These are phyloP conservation scores for Malurus cyaneus DNA, from an alignment of 2,113 vertebrate species.

Conservation along the genomic window DNA sequence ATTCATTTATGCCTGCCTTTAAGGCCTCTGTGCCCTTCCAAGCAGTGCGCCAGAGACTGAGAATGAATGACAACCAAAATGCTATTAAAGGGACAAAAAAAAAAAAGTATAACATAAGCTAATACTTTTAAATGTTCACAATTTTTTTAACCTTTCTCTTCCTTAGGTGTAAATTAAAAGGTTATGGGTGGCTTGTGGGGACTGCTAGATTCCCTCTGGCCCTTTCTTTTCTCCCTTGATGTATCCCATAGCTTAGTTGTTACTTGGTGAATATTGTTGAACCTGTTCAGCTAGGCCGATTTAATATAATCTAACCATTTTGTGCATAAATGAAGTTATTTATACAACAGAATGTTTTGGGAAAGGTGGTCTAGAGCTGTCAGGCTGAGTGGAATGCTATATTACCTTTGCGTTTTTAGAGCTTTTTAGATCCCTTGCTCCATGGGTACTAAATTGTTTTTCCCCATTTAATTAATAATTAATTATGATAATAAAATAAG, in stretches of 20 bases:
- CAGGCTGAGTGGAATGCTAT: not conserved
- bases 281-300: not conserved
- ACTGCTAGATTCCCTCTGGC: not conserved
- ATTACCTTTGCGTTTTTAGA: not conserved
- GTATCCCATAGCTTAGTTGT: not conserved
- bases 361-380: not conserved
- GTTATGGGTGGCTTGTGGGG: not conserved
- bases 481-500: not conserved
- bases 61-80: not conserved
- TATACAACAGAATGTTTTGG: not conserved
- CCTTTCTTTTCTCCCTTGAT: not conserved
- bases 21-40: constrained; percentile 2
- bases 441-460: not conserved
- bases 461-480: not conserved
- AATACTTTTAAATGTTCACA: not conserved
- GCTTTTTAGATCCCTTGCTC: not conserved
- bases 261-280: not conserved
- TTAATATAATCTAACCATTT: not conserved
- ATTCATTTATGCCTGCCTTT: not conserved
- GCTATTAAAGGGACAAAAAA: not conserved
- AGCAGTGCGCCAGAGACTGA: not conserved
- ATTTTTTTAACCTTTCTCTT: not conserved
- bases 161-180: not conserved
- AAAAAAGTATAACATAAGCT: not conserved
- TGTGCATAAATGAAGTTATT: not conserved